A percentile compares a stretch with the other conserved stretches of the same genome.
Conservation (phyloP, 2,113 vertebrate species). For the Tachycineta bicolor region DNA sequence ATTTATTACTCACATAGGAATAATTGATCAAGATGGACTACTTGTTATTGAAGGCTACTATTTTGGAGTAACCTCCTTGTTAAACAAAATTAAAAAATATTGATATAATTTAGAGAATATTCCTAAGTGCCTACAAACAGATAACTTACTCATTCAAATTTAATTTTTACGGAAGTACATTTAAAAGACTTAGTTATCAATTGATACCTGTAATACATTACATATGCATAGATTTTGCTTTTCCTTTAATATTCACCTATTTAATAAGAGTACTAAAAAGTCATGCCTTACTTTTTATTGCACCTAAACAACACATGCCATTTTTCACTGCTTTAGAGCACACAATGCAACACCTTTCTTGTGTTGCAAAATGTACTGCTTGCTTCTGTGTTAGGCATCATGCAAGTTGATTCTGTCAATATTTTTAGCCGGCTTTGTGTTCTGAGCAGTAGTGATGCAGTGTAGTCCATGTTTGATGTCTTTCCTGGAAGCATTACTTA, state of each 20-base stretch:
- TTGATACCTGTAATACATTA: not conserved
- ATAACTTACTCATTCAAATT: not conserved
- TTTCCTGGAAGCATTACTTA: conserved; percentile 22
- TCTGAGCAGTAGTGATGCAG: not conserved
- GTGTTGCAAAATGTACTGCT: not conserved
- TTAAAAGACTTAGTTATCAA: not conserved
- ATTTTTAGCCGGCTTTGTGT: not conserved
- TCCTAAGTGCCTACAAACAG: not conserved
- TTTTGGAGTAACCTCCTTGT: conserved; percentile 29
- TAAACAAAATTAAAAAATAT: conserved; percentile 27
- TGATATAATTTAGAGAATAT: not conserved
- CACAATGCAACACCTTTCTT: not conserved
- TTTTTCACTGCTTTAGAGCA: not conserved
- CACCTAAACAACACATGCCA: not conserved
- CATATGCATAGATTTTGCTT: not conserved
- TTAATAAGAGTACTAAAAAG: not conserved
- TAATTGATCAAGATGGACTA: conserved; percentile 50
- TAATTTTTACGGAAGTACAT: not conserved
- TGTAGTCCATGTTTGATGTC: not conserved
- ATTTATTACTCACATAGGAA: conserved; percentile 65
- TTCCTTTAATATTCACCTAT: not conserved
- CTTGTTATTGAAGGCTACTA: conserved; percentile 2
- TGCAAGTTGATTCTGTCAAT: not conserved
- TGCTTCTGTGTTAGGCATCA: not conserved
- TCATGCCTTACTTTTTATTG: not conserved